Evolutionary conservation across 2,113 vertebrate species (phyloP), one percentile per base, ranked within the genome.

Genomic region (Pao palembangensis): DNA sequence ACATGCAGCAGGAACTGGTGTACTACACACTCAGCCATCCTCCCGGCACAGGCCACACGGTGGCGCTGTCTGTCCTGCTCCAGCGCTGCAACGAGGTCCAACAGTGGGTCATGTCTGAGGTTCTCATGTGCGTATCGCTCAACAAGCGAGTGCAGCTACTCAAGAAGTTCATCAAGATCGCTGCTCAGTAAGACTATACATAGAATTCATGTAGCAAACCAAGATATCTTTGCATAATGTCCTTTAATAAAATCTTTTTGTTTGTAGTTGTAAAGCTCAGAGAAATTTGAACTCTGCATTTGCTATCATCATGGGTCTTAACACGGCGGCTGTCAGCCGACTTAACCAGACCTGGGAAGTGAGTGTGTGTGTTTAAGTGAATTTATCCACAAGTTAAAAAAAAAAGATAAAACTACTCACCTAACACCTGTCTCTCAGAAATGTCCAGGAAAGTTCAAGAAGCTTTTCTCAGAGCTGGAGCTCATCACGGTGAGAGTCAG

Each of bases 141-240:
- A 94, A 92, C 77, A 99, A 98, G 85, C 91, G 97, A 7, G 96
- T 98, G 1, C 97, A 99, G 81, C 93, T 99, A 42, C 90, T 99
- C 79, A 99, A 99, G 78, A 99, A 98, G 83, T 98, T 99, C 90
- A 97, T 99, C 91, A 99, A 98, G 89, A 96, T 98, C 20, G 96
- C 97, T 3, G 94, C 96, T 21, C 97, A 99, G 97, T 99, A 93
- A 93, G 94, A 91, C 67, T 53, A 11, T 8, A 12, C 4, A 14
- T 17, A 64, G 46, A 16, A 13, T 23, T 2, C 21, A 23, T 8
- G 12, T 41, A 38, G 34, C 1, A 15, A 49, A 0, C 3, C 6
- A 0, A 23, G 3, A 43, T 23, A 14, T 34, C 1, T 43, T 2
- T 38, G 12, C 7, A 19, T 31, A 16, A 18, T 17, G 31, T 41